A percentile compares a stretch with the other conserved stretches of the same genome.
phyloP scores from a whole-genome alignment of 1,140 invertebrate species.

The Idris sp. region DNA sequence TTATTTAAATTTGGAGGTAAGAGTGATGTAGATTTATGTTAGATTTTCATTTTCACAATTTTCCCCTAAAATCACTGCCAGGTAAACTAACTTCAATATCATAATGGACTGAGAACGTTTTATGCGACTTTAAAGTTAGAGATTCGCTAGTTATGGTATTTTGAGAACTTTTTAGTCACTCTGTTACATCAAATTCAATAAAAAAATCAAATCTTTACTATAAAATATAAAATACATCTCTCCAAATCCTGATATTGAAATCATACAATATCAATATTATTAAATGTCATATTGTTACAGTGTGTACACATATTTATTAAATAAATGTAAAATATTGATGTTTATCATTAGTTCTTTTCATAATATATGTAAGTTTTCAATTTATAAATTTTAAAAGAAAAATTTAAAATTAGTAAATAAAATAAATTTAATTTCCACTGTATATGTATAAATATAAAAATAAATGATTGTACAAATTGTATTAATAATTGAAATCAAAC shows the following conservation, averaged over 20 bases:
- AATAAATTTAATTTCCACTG: constrained; percentile 2
- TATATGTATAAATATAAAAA: constrained; percentile 6
- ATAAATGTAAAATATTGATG: constrained; percentile 19
- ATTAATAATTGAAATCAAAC: no score
- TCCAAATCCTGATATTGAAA: constrained; percentile 12
- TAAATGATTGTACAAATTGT: no score
- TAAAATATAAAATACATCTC: constrained; percentile 20
- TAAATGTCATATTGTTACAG: constrained; percentile 19
- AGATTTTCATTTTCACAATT: constrained; percentile 11
- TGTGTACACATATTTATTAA: constrained; percentile 18
- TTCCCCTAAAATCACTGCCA: constrained; percentile 43
- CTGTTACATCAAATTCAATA: no score
- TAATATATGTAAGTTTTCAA: not conserved
- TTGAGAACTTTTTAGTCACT: constrained; percentile 1
- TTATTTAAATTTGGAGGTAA: no score
- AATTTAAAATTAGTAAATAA: no score
- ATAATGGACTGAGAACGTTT: constrained; percentile 34
- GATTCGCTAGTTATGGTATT: constrained; percentile 3
- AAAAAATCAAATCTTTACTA: constrained; percentile 8
- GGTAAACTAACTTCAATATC: constrained; percentile 41
- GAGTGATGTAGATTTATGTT: not conserved
- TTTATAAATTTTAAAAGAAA: constrained; percentile 1
- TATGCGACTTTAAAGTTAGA: constrained; percentile 14
- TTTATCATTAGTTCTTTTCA: constrained; percentile 17
- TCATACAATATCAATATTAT: constrained; percentile 7